Evolutionary conservation across 2,797 vertebrate species (phyloP), one percentile per base, ranked within the genome.

Genomic region (Sebastes flavidus): DNA sequence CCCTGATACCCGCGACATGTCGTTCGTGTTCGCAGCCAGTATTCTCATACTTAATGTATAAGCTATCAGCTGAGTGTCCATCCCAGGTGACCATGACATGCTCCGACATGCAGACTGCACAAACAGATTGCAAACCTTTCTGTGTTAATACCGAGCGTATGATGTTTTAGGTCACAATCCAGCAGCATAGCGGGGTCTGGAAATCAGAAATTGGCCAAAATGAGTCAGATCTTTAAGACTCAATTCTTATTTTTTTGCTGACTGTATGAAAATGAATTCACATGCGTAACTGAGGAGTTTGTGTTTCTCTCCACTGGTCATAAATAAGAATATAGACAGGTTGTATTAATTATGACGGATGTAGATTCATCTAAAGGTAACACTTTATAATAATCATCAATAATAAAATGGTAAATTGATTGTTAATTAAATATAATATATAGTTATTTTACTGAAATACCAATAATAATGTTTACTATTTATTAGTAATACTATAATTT

Each of bases 11-110:
- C 2, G 14, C n/a, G 71, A 77, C 66, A 72, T 72, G 82, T 75
- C 20, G 2, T 27, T n/a, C 38, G 14, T 32, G 67, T 75, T 75
- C 74, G 78, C 83, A 78, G 77, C 42, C 69, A 8, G 78, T 6
- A 3, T 54, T 6, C 72, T 89, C 87, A 87, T 91, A 36, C 25
- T 3, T 78, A 75, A 88, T 89, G 74, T 68, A 90, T 81, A 72
- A 91, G 80, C 59, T 18, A 74, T 87, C 80, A 84, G 84, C 82
- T 83, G 82, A 77, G 81, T 9, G 73, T 78, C 88, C 77, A 30
- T 83, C 85, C 83, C 82, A 73, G 82, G 86, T 85, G 82, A 84
- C 77, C 62, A 0, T 56, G 42, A 79, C 72, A 9, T 27, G n/a
- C 71, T 16, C 3, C 22, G 74, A 88, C 90, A 81, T 36, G 71